These are phyloP conservation scores for Byasa hedistus DNA, from an alignment of 2,888 invertebrate species.

Conservation along the genomic window DNA sequence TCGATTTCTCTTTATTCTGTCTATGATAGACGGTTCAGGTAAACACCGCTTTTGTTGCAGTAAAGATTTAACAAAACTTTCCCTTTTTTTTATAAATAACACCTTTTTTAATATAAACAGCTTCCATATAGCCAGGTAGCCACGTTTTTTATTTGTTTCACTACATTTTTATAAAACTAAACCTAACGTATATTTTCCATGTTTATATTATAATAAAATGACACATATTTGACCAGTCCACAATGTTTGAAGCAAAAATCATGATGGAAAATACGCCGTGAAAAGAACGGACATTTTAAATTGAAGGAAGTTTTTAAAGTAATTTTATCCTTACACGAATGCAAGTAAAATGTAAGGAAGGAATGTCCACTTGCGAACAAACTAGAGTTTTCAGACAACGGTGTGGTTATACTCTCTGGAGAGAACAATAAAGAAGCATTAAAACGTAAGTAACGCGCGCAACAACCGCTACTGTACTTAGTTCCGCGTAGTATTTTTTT, in stretches of 20 bases:
- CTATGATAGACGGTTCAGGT: constrained; percentile 25
- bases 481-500: constrained; percentile 9
- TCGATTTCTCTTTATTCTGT: constrained; percentile 29
- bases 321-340: constrained; percentile 9
- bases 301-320: constrained; percentile 12
- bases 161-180: neutral
- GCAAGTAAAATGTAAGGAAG: constrained; percentile 3
- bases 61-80: constrained; percentile 12
- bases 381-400: constrained; percentile 18
- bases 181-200: neutral
- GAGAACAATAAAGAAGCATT: constrained; percentile 17
- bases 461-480: constrained; percentile 10
- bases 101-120: constrained; percentile 12
- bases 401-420: constrained; percentile 17
- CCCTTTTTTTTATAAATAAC: constrained; percentile 15
- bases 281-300: neutral
- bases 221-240: neutral
- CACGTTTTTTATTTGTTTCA: constrained; percentile 2
- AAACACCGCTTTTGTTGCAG: constrained; percentile 23
- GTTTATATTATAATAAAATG: neutral
- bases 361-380: constrained; percentile 18
- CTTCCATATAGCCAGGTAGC: constrained; percentile 12
- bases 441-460: constrained; percentile 21
- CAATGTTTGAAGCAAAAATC: neutral
- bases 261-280: neutral